Conservation (phyloP, 92 coral and sea anemone species). For the Parazoanthus darwini region DNA sequence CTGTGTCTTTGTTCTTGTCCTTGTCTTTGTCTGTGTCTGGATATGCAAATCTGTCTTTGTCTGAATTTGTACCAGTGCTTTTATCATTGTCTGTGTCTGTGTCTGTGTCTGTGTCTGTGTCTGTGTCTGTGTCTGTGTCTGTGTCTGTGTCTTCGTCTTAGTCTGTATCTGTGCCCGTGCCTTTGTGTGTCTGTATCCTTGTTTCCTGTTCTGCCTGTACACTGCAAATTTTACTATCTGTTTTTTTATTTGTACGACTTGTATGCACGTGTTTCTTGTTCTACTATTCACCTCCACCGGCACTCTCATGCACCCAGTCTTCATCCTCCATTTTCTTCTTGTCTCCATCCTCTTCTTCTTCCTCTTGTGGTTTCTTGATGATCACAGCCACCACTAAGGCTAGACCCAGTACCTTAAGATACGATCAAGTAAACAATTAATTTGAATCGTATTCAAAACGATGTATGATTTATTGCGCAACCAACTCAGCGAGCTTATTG, state of each 20-base stretch:
- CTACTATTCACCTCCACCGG: not conserved
- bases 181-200: not conserved
- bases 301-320: conserved; percentile 69
- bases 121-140: not conserved
- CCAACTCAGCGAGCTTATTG: no score
- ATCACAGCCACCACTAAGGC: conserved; percentile 89
- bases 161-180: not conserved
- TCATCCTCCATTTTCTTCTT: conserved; percentile 79
- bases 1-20: no score
- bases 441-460: not conserved
- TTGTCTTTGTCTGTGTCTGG: not conserved
- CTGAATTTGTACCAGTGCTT: not conserved
- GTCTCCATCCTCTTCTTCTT: conserved; percentile 75
- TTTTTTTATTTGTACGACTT: not conserved
- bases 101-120: not conserved
- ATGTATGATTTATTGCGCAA: no score
- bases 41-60: not conserved
- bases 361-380: conserved; percentile 90
- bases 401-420: conserved; percentile 67
- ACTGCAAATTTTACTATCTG: not conserved
- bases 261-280: not conserved
- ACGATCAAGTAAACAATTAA: not conserved
- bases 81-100: no score
- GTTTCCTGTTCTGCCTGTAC: not conserved
- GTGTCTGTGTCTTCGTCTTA: not conserved